Percentiles rank a stretch among this genome's conserved stretches.
phyloP scores from a whole-genome alignment of 2,888 invertebrate species.

The Plebejus melissa region DNA sequence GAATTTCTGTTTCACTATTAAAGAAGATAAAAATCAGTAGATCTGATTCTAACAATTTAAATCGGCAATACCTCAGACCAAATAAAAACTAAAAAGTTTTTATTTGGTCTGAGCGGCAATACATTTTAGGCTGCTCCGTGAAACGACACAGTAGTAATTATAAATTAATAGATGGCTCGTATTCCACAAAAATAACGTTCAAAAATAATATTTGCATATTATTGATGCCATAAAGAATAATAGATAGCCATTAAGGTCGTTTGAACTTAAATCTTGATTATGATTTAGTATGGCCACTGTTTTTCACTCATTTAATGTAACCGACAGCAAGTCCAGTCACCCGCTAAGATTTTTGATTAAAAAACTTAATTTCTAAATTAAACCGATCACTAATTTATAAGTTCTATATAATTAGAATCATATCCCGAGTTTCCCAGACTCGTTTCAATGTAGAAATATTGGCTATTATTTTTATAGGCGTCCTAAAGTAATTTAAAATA shows the following conservation, averaged over 20 bases:
- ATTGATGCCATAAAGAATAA: slow-evolving; percentile 11
- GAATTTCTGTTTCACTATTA: too few relatives aligned
- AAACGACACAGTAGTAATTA: not conserved
- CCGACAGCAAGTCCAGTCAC: slow-evolving; percentile 4
- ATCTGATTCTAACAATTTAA: too few relatives aligned
- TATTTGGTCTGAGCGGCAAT: too few relatives aligned
- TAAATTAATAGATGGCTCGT: not conserved
- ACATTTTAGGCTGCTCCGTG: not conserved
- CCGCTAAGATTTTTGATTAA: slow-evolving; percentile 29
- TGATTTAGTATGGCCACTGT: slow-evolving; percentile 24
- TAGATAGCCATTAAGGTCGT: slow-evolving; percentile 9
- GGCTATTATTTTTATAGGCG: slow-evolving; percentile 21
- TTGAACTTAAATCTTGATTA: slow-evolving; percentile 17
- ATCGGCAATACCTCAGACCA: too few relatives aligned
- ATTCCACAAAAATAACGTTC: not conserved
- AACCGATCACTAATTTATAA: slow-evolving; percentile 25
- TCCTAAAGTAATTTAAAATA: slow-evolving; percentile 19
- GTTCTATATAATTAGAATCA: slow-evolving; percentile 25
- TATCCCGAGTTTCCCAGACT: not conserved
- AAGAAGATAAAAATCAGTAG: too few relatives aligned
- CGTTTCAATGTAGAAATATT: slow-evolving; percentile 12
- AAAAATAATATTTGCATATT: slow-evolving; percentile 25
- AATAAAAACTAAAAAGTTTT: too few relatives aligned
- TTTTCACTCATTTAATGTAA: not conserved
- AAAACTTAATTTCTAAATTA: slow-evolving; percentile 29